Percentiles rank a stretch among this genome's conserved stretches.
These are phyloP conservation scores for Sinocyclocheilus grahami DNA, from an alignment of 2,113 vertebrate genomes.

Conservation along the genomic window DNA sequence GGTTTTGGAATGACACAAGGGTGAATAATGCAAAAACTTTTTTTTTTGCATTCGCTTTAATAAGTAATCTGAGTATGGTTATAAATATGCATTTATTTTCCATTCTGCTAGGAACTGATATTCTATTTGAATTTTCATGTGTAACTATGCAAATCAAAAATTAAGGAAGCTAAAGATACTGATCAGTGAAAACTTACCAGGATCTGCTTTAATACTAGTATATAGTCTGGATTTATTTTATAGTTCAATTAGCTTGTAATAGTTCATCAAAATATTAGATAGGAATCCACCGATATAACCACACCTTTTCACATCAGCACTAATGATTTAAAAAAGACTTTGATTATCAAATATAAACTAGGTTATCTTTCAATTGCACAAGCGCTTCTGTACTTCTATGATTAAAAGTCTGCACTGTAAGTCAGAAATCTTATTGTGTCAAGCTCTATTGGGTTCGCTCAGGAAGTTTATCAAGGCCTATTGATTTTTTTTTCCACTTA, in stretches of 20 bases:
- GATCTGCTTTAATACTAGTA: not conserved
- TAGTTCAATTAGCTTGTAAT: not conserved
- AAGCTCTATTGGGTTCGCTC: conserved; percentile 18
- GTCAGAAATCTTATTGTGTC: not conserved
- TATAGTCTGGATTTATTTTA: not conserved
- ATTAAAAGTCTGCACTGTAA: not conserved
- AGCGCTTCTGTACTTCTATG: not conserved
- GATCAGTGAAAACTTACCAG: not conserved
- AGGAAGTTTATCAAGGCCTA: conserved; percentile 29
- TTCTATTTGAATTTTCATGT: not conserved
- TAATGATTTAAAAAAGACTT: not conserved
- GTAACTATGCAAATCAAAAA: not conserved
- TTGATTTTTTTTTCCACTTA: conserved; percentile 40
- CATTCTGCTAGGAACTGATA: not conserved
- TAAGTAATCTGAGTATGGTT: not conserved
- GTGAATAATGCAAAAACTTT: not conserved
- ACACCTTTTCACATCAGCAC: not conserved
- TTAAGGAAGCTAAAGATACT: not conserved
- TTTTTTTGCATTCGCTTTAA: not conserved
- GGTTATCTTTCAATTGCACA: not conserved
- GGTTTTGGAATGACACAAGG: not conserved
- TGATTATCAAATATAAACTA: not conserved
- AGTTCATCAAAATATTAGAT: not conserved
- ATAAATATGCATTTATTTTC: not conserved
- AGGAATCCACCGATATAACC: not conserved